These are phyloP conservation scores for Carassius auratus DNA, from an alignment of 2,113 vertebrate genomes.

Conservation along the genomic window DNA sequence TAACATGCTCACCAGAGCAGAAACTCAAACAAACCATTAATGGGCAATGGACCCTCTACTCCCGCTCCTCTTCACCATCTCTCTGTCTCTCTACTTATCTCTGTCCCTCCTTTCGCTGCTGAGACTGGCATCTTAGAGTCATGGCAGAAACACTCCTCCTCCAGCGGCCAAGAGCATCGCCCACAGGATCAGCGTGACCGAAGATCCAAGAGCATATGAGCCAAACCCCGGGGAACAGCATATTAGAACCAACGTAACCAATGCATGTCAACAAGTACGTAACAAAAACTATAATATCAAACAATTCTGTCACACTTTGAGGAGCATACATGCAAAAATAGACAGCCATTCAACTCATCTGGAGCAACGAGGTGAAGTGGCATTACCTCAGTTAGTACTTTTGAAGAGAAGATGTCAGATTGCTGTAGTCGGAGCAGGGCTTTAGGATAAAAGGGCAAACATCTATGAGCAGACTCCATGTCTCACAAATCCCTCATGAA, in stretches of 20 bases:
- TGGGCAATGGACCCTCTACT: slow-evolving; percentile 76
- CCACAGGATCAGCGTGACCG: slow-evolving; percentile 9
- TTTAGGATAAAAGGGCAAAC: slow-evolving; percentile 40
- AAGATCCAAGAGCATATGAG: slow-evolving; percentile 43
- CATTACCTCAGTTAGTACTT: neutral
- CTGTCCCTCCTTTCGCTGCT: slow-evolving; percentile 52
- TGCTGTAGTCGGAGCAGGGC: neutral
- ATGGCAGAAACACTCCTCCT: too few species aligned
- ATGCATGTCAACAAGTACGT: too few species aligned
- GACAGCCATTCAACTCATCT: neutral
- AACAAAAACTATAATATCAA: too few species aligned
- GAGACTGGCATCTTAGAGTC: slow-evolving; percentile 61
- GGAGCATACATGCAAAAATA: neutral
- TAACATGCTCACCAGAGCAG: slow-evolving; percentile 78
- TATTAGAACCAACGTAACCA: too few species aligned
- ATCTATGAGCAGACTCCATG: slow-evolving; percentile 25
- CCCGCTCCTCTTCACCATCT: slow-evolving; percentile 49
- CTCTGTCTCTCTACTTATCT: slow-evolving; percentile 36
- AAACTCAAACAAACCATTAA: slow-evolving; percentile 84
- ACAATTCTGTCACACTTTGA: neutral
- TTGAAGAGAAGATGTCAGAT: neutral
- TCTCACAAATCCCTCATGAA: slow-evolving; percentile 46
- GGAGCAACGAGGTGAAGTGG: neutral
- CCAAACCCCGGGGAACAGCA: neutral
- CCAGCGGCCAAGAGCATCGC: slow-evolving; percentile 44